A percentile compares a stretch with the other conserved stretches of the same genome.
These are phyloP conservation scores for Acleris literana DNA, from an alignment of 2,888 invertebrate species.

Conservation along the genomic window DNA sequence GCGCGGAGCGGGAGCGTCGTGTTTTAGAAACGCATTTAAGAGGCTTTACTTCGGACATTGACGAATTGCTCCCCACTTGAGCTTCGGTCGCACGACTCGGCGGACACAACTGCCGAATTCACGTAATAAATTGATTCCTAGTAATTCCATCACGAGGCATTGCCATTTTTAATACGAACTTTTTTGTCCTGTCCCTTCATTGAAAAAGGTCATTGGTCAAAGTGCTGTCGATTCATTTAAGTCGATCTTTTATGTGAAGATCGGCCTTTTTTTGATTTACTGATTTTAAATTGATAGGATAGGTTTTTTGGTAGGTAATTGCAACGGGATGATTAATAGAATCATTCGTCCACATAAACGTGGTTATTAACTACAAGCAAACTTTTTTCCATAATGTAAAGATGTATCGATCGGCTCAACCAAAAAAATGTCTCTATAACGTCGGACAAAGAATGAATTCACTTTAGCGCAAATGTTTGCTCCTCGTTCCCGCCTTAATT, in stretches of 20 bases:
- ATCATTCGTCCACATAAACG: too few species aligned
- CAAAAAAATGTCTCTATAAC: too few species aligned
- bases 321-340: neutral
- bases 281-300: neutral
- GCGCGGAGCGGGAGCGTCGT: constrained; percentile 50
- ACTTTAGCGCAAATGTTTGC: too few species aligned
- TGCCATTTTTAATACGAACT: constrained; percentile 43
- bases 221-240: constrained; percentile 37
- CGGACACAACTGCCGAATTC: constrained; percentile 40
- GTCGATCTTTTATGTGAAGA: constrained; percentile 29
- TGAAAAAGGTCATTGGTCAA: constrained; percentile 41
- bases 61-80: constrained; percentile 66
- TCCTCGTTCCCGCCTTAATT: neutral
- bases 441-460: too few species aligned
- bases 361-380: too few species aligned
- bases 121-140: constrained; percentile 48
- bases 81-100: constrained; percentile 51
- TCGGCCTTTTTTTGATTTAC: constrained; percentile 8
- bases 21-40: constrained; percentile 73
- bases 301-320: neutral
- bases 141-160: constrained; percentile 42
- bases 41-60: constrained; percentile 74
- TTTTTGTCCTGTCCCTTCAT: constrained; percentile 41
- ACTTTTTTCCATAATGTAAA: too few species aligned
- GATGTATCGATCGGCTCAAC: too few species aligned